Evolutionary conservation across 1,140 invertebrate genomes (phyloP), one percentile per base, ranked within the genome.

Genomic region (Cydia strobilella): DNA sequence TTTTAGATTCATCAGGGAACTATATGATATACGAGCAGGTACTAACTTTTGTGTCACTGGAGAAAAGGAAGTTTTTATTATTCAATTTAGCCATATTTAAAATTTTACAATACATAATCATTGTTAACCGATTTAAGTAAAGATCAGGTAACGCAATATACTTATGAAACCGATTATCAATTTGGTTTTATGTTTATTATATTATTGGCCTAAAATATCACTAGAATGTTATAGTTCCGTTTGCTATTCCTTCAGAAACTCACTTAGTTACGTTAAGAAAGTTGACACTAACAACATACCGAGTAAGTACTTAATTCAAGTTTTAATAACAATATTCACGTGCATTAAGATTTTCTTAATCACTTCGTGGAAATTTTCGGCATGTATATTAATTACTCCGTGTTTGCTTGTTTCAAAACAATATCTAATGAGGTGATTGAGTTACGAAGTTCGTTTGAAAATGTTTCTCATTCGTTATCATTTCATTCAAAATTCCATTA

Each of bases 321-420:
- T 69, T 69, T 23, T 35, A 65, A 69, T 35, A 65, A 69, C 31
- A 35, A 35, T 35, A 35, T 35, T 35, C 65, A n/a, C 63, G 63
- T 35, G 13, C 63, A 35, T 66, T 31, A 25, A 69, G 65, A 35
- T 69, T 69, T 35, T 18, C 65, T 69, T 69, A 35, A 20, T 69
- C 65, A 42, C 15, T 39, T 10, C 15, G 9, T 15, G 31, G 65
- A 42, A 69, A 69, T 20, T 42, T 9, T 18, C 15, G 20, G 18
- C 45, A 73, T 54, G 13, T 48, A 35, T 23, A 73, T 73, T 73
- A 73, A 73, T 73, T 73, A 73, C 51, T 73, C 72, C 18, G 18
- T 72, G 12, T 48, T 27, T 35, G n/a, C 42, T 69, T 69, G 65
- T 69, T 69, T 69, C 31, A 69, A 69, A 69, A 69, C 65, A 69